A percentile compares a stretch with the other conserved stretches of the same genome.
phyloP scores from a whole-genome alignment of 2,113 vertebrate genomes.

The Bubo blakistoni region DNA sequence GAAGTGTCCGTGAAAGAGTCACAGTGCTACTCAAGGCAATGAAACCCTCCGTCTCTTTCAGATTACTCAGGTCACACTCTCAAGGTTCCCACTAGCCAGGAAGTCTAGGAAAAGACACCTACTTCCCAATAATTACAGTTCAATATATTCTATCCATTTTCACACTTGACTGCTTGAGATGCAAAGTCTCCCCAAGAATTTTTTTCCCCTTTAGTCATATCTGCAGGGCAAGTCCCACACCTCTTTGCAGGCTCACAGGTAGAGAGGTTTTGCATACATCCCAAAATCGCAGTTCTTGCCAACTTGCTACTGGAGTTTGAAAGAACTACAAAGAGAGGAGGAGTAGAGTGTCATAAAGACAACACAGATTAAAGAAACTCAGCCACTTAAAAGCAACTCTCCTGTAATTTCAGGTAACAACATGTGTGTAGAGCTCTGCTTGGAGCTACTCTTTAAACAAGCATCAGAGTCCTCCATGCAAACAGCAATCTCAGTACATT shows the following conservation, averaged over 20 bases:
- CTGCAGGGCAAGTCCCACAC: neutral
- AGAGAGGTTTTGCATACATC: neutral
- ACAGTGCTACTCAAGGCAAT: neutral
- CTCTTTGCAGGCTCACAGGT: neutral
- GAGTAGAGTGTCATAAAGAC: neutral
- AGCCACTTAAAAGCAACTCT: neutral
- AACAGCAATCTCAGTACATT: neutral
- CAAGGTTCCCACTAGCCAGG: neutral
- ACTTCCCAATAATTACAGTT: neutral
- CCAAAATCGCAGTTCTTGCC: neutral
- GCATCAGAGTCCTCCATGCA: neutral
- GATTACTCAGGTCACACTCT: neutral
- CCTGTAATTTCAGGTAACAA: neutral
- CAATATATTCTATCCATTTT: neutral
- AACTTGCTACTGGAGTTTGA: neutral
- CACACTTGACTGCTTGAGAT: neutral
- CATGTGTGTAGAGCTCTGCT: fast-evolving
- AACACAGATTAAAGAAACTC: neutral
- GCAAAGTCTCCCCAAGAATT: too few species aligned
- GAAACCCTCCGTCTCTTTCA: neutral
- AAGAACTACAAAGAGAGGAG: neutral
- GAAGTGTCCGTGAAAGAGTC: neutral
- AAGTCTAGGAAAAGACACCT: neutral
- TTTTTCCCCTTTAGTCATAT: neutral
- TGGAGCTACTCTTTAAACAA: neutral